Base-by-base conservation (phyloP, 2,888 invertebrate species). In the Glyphotaelius pellucidus region DNA sequence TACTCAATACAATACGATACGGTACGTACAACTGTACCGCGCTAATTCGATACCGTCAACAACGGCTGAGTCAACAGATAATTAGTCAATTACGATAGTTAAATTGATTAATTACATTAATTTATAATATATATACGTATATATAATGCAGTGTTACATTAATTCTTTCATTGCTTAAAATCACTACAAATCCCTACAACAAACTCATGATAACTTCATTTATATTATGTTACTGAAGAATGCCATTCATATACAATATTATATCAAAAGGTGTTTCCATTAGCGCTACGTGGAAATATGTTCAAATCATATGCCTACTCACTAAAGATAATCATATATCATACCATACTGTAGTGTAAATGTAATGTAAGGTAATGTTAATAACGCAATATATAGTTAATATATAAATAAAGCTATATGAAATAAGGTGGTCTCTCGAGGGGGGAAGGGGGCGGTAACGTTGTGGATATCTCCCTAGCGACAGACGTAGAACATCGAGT, bases 51-150 rank as follows among this genome's bases (percentile, higher is more conserved):
- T 86, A 86, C 86, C 35, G 38, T 86, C 86, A 67, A n/a, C n/a
- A 86, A 86, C 92, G 92, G 93, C 91, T 92, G 91, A 85, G 93
- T 93, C 93, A 93, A 90, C 93, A 90, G 93, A 94, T 94, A 96
- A 96, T 96, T 96, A 96, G 96, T 96, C 96, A 96, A 96, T 96
- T 96, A 96, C 96, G 96, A 96, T 96, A 94, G 95, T 96, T 96
- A 96, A 95, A 95, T 93, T 93, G 91, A 93, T 94, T 94, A 94
- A 93, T 94, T 93, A 93, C 92, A 92, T 93, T 93, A 91, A 88
- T 92, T 88, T 91, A 90, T 90, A 91, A 91, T 91, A 93, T 92
- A 92, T 80, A 91, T 92, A 88, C 35, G 86, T 91, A 90, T 86
- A 94, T 95, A 96, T 95, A 52, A 52, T 67, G 67, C 35, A 67